Evolutionary conservation across 2,888 invertebrate genomes (phyloP), one percentile per base, ranked within the genome.

Genomic region (Idaea aversata): DNA sequence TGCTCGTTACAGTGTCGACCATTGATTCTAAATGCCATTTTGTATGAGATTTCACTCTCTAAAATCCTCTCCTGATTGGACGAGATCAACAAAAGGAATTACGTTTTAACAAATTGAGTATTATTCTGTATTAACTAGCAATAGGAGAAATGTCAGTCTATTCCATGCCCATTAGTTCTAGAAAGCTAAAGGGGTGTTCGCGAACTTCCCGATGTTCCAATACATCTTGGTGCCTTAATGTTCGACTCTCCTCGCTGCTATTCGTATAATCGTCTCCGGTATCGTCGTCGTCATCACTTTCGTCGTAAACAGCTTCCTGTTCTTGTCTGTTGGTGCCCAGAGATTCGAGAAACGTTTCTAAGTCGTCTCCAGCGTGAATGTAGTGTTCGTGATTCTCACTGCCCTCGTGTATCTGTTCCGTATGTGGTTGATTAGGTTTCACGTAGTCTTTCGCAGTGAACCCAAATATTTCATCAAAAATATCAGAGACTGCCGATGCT

Each of bases 81-180:
- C 79, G 80, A 81, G 80, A 80, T 80, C 80, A 75, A 76, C 69
- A 70, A 72, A 65, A 67, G 70, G 74, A 69, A 72, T 68, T 59
- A 75, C 67, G 68, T 68, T 72, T 74, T 76, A 67, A 66, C 10
- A 16, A 85, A 81, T 80, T 82, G 77, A 63, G 70, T 64, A 69
- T 64, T 71, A 63, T 15, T 64, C 71, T 70, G 63, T 63, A 64
- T 66, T 63, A 47, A 61, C 62, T 68, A 68, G 62, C 64, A 67
- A 64, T 64, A 67, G 70, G 63, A 68, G 62, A 68, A 72, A 72
- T 68, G 71, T 88, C 86, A 88, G 86, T 88, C 88, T 90, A 92
- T 81, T 90, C 87, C 88, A 91, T 90, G 77, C 87, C 85, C 86
- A 92, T 88, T 77, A 92, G 76, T 82, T 91, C 91, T 80, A 92